Percentiles rank a stretch among this genome's conserved stretches.
These are phyloP conservation scores for Drosophila novamexicana DNA, from an alignment of 1,140 invertebrate genomes.

Conservation along the genomic window DNA sequence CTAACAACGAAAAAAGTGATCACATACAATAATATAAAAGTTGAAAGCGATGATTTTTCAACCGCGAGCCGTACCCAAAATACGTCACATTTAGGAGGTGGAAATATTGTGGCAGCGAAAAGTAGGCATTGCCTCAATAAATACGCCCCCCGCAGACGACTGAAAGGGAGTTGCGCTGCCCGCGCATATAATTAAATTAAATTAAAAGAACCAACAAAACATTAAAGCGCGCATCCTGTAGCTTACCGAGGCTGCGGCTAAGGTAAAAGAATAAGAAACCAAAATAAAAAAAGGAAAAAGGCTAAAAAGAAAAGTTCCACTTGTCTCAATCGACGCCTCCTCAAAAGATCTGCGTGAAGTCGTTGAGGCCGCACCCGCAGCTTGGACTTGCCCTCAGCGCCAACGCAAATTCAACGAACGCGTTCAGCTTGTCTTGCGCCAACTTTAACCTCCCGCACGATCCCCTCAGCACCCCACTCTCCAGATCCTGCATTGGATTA, in stretches of 20 bases:
- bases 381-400: slow-evolving; percentile 74
- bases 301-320: slow-evolving; percentile 56
- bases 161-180: slow-evolving; percentile 26
- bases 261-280: slow-evolving; percentile 29
- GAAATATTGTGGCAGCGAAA: slow-evolving; percentile 75
- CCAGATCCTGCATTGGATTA: slow-evolving; percentile 30
- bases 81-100: slow-evolving; percentile 74
- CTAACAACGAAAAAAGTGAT: slow-evolving; percentile 54
- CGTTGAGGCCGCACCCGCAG: slow-evolving; percentile 65
- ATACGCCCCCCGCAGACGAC: slow-evolving; percentile 54
- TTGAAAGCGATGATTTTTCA: slow-evolving; percentile 75
- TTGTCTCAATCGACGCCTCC: slow-evolving; percentile 68
- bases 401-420: slow-evolving; percentile 73
- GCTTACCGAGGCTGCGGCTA: not conserved
- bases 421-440: slow-evolving; percentile 3
- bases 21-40: slow-evolving; percentile 51
- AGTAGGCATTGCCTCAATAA: slow-evolving; percentile 64
- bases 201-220: slow-evolving; percentile 67
- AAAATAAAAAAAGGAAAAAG: slow-evolving; percentile 16
- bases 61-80: slow-evolving; percentile 65
- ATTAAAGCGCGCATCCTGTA: slow-evolving; percentile 34
- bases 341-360: slow-evolving; percentile 64
- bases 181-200: slow-evolving; percentile 82
- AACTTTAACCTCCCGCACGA: not conserved
- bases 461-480: not conserved